A percentile compares a stretch with the other conserved stretches of the same genome.
Evolutionary conservation across 2,113 vertebrate genomes (phyloP).

Genomic region (Bos javanicus): DNA sequence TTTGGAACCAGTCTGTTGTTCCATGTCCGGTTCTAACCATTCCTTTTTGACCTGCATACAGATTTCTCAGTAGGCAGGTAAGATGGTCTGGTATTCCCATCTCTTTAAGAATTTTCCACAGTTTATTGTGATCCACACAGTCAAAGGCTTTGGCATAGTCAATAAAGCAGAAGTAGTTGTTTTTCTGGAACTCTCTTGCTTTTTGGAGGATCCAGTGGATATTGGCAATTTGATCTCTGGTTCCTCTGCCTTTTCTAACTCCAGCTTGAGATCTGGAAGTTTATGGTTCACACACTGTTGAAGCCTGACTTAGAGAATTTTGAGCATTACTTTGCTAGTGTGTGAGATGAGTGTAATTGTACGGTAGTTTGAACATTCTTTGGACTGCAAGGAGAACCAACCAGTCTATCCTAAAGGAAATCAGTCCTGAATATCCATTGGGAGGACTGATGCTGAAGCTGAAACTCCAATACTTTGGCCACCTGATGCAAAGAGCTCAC

Average conservation of each 20-base stretch:
- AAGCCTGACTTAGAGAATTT: not conserved
- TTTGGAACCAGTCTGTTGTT: not conserved
- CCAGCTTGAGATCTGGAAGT: not conserved
- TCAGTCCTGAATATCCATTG: not conserved
- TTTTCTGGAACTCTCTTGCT: not conserved
- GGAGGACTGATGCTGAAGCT: not conserved
- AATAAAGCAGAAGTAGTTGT: not conserved
- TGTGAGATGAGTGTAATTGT: not conserved
- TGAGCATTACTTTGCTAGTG: fast-evolving
- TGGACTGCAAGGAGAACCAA: not conserved
- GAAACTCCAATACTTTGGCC: not conserved
- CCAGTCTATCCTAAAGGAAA: not conserved
- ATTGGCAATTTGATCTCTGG: not conserved
- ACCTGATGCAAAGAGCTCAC: not conserved
- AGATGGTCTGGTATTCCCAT: not conserved
- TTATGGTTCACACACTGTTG: not conserved
- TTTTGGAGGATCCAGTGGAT: not conserved
- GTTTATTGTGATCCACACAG: not conserved
- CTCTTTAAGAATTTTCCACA: not conserved
- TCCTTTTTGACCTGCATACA: not conserved
- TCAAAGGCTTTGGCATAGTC: not conserved
- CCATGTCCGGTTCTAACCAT: not conserved
- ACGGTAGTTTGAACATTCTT: not conserved
- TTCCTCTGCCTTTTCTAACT: not conserved
- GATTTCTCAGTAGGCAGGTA: not conserved